Percentiles rank a stretch among this genome's conserved stretches.
Evolutionary conservation across 2,888 invertebrate genomes (phyloP).

Genomic region (Sphaeridia pumilis): DNA sequence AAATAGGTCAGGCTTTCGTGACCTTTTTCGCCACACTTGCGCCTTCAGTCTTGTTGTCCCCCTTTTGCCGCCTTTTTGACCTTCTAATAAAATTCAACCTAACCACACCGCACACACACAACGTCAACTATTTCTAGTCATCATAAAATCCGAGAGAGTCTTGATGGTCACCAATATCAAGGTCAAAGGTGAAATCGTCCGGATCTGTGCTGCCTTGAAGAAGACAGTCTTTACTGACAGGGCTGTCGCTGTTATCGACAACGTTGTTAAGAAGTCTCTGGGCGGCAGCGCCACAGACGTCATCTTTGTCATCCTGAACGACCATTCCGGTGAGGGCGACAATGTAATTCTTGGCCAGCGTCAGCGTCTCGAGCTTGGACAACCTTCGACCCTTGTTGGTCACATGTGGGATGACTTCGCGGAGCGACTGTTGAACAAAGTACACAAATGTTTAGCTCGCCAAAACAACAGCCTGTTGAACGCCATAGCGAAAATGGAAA

Average conservation of each 20-base stretch:
- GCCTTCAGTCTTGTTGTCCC: no score
- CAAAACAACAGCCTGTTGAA: no score
- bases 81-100: no score
- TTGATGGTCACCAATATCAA: constrained; percentile 35
- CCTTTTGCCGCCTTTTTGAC: no score
- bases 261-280: constrained; percentile 8
- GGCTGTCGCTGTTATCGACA: constrained; percentile 31
- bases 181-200: constrained; percentile 36
- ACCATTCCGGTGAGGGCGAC: constrained; percentile 36
- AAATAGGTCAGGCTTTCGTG: no score
- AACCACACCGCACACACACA: no score
- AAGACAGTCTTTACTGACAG: constrained; percentile 36
- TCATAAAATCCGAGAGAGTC: constrained; percentile 36
- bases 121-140: no score
- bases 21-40: no score
- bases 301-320: constrained; percentile 31
- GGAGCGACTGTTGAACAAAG: constrained; percentile 35
- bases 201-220: constrained; percentile 35
- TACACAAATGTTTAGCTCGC: no score
- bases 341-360: constrained; percentile 36
- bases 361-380: constrained; percentile 36
- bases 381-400: constrained; percentile 35
- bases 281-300: constrained; percentile 22
- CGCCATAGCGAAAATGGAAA: no score
- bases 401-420: constrained; percentile 36